Evolutionary conservation across 2,797 vertebrate species (phyloP), one percentile per base, ranked within the genome.

Genomic region (Furcifer pardalis): DNA sequence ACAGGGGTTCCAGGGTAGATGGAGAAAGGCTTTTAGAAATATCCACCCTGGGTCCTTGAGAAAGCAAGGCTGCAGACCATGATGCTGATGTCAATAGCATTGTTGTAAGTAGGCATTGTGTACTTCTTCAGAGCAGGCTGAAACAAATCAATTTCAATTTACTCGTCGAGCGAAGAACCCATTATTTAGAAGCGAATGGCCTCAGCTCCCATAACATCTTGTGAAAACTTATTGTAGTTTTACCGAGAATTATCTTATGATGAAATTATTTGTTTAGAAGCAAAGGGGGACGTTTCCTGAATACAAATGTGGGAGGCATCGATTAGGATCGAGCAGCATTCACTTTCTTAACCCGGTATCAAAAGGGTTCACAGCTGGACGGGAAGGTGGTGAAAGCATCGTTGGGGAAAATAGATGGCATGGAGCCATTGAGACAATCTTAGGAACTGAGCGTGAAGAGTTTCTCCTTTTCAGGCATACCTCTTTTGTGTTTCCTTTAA

Each of bases 101-200:
- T 93, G 92, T 92, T 94, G 94, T 92, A 94, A 88, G 85, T 77
- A 87, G 92, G 92, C 93, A 94, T 96, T 95, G 91, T 94, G 91
- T 94, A 90, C 91, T 89, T 21, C 90, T 93, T 91, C 89, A 93
- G 83, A 90, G 93, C 90, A 89, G 60, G 93, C 94, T 94, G 93
- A 95, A 96, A 94, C 95, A 96, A 96, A 97, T 96, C 96, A 95
- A 96, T 96, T 96, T 96, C 95, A 95, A 95, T 96, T 96, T 96
- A 96, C 94, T 95, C 91, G 93, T 95, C 92, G 89, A 88, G 94
- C 89, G 92, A 95, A 95, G 92, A 90, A 95, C 85, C 90, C 90
- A 94, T 96, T 96, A 97, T 95, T 96, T 96, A 95, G 94, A 93
- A 92, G 90, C 90, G 94, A 95, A 95, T 89, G 91, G 93, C 90